Evolutionary conservation across 2,113 vertebrate genomes (phyloP), one percentile per base, ranked within the genome.

Genomic region (Neogobius melanostomus): DNA sequence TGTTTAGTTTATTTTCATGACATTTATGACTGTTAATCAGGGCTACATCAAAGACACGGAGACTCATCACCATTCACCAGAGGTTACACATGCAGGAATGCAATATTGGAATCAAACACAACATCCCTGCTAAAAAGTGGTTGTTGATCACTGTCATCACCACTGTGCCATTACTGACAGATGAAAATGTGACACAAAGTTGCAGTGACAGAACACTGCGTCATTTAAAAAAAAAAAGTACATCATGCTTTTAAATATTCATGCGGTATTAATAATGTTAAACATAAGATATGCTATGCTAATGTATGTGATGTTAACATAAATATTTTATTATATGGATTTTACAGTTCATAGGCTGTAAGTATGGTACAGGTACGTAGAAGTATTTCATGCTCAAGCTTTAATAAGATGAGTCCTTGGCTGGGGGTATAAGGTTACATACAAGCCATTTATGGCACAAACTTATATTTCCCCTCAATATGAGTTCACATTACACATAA

Each of bases 171-270:
- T 11, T 12, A 59, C 54, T 59, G 12, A 59, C 11, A 36, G 11
- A 8, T 53, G 16, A 7, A 14, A 21, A 42, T 42, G 56, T 61
- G 8, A 45, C 15, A 6, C 14, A 44, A 7, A 60, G 28, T 7
- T 15, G 8, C 44, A 45, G 42, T n/a, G 59, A 61, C 15, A 44
- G 59, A 14, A n/a, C 42, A n/a, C 42, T 45, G 42, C 59, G 11
- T 42, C 12, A 14, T 36, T 60, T 43, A 21, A 21, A 21, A 21
- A 21, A n/a, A 48, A 50, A 53, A 81, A 74, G 57, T 51, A 61
- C 69, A 53, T 69, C 61, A 70, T 64, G 10, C 64, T 15, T 56
- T 56, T 11, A 16, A 11, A 56, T 28, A 21, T 42, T 59, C 56
- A 59, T 59, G 44, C 3, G 28, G 28, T 61, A 61, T 61, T 44